Conservation (phyloP, 2,888 invertebrate genomes). For the Oeneis ivallda region DNA sequence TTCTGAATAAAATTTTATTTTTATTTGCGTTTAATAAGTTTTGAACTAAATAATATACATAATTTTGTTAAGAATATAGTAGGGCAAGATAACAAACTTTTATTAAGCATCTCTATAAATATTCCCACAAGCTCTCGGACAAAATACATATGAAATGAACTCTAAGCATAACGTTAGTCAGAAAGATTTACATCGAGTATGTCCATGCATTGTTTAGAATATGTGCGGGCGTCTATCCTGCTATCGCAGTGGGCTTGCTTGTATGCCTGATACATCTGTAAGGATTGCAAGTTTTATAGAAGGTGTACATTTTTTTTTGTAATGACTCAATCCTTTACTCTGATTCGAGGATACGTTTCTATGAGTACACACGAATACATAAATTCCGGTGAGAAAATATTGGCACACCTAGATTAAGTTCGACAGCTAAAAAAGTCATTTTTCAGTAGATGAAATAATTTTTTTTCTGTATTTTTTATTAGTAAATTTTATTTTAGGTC, state of each 20-base stretch:
- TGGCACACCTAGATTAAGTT: too few relatives aligned
- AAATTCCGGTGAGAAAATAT: too few relatives aligned
- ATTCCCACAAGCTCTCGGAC: not conserved
- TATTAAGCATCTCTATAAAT: not conserved
- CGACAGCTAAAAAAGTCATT: too few relatives aligned
- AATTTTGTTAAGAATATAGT: not conserved
- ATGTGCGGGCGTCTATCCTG: constrained; percentile 58
- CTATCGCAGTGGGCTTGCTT: constrained; percentile 74
- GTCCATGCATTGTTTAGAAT: constrained; percentile 67
- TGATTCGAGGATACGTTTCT: not conserved
- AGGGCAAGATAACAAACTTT: not conserved
- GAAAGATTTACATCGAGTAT: constrained; percentile 58
- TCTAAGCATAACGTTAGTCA: constrained; percentile 17
- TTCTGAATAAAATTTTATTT: too few relatives aligned
- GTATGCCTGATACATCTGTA: constrained; percentile 72
- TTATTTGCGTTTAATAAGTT: too few relatives aligned
- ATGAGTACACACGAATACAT: too few relatives aligned
- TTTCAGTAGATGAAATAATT: too few relatives aligned
- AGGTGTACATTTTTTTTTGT: not conserved
- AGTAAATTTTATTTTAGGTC: too few relatives aligned
- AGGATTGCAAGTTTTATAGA: constrained; percentile 36
- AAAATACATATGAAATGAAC: not conserved
- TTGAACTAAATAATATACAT: too few relatives aligned
- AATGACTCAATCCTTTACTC: not conserved
- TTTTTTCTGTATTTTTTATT: too few relatives aligned